A percentile compares a stretch with the other conserved stretches of the same genome.
Evolutionary conservation across 2,888 invertebrate species (phyloP).

Genomic region (Heliothis peltigera): DNA sequence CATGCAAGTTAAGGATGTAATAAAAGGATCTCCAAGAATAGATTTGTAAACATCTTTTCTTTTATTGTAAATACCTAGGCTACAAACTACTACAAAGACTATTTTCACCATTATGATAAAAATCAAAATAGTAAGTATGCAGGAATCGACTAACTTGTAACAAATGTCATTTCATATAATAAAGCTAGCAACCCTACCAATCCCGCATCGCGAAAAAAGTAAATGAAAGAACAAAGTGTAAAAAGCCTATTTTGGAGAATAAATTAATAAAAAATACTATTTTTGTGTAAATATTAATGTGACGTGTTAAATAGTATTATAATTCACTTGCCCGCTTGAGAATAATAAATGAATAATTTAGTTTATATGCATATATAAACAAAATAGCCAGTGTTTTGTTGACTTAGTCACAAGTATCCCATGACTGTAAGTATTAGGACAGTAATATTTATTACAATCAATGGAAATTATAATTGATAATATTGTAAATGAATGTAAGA

Average conservation of each 20-base stretch:
- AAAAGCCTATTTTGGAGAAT: constrained; percentile 12
- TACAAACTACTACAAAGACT: too few species aligned
- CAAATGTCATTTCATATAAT: neutral
- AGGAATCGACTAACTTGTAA: neutral
- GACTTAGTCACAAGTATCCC: constrained; percentile 21
- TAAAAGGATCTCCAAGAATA: too few species aligned
- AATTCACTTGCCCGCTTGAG: constrained; percentile 5
- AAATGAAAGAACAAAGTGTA: constrained; percentile 13
- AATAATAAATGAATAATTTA: neutral
- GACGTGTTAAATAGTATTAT: constrained; percentile 19
- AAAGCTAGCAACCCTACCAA: constrained; percentile 30
- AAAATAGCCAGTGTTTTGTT: constrained; percentile 50
- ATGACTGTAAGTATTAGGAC: constrained; percentile 10
- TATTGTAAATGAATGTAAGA: neutral
- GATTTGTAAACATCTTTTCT: too few species aligned
- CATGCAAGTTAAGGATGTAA: too few species aligned
- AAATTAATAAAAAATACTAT: constrained; percentile 15
- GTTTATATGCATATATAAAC: constrained; percentile 14
- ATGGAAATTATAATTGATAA: neutral
- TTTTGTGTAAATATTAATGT: constrained; percentile 15
- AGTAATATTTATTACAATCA: neutral
- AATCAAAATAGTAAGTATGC: neutral
- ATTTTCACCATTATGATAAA: too few species aligned
- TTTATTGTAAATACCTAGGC: too few species aligned
- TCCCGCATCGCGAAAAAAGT: neutral